These are phyloP conservation scores for Acanthopagrus latus DNA, from an alignment of 2,797 vertebrate species.

Conservation along the genomic window DNA sequence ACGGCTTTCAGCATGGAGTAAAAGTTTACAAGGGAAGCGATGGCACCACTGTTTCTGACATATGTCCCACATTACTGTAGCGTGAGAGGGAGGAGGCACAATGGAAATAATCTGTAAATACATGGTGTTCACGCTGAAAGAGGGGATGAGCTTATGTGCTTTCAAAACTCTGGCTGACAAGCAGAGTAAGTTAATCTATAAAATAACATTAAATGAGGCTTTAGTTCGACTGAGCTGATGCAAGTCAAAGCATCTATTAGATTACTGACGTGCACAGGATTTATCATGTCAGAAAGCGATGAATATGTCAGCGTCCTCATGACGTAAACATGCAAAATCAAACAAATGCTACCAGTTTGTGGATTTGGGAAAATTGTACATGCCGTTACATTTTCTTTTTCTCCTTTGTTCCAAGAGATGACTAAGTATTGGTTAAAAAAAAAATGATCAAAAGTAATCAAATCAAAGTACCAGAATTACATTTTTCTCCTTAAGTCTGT, in stretches of 20 bases:
- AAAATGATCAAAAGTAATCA: background rate
- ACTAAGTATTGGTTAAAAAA: background rate
- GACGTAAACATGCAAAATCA: background rate
- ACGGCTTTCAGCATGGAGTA: background rate
- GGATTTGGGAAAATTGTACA: background rate
- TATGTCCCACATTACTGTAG: background rate
- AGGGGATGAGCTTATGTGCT: background rate
- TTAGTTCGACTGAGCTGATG: background rate
- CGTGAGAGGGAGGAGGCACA: background rate
- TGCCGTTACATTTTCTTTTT: background rate
- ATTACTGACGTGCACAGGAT: background rate
- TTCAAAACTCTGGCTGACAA: background rate
- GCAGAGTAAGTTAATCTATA: background rate
- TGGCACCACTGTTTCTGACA: background rate
- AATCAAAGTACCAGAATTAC: background rate
- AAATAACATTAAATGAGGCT: background rate
- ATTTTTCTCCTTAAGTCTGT: background rate
- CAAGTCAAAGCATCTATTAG: background rate
- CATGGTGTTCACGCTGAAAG: background rate
- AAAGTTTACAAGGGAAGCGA: slow-evolving; percentile 7
- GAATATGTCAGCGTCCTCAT: background rate
- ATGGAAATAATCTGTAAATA: background rate
- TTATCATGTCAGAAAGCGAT: too few relatives aligned
- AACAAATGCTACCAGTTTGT: background rate
- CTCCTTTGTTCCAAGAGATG: background rate